Evolutionary conservation across 2,797 vertebrate genomes (phyloP).

Genomic region (Acanthopagrus latus): DNA sequence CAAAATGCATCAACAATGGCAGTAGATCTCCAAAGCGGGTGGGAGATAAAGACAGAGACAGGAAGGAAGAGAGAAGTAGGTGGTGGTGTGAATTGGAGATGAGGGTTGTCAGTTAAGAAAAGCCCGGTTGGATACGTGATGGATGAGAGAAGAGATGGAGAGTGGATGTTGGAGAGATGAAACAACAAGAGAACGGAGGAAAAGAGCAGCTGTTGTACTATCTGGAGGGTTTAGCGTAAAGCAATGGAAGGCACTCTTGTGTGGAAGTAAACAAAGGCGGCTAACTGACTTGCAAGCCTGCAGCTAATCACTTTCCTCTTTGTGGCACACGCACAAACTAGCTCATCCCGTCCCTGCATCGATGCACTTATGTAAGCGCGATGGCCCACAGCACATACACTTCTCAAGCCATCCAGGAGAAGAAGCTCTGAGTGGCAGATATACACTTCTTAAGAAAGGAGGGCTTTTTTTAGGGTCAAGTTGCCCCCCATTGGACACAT

Average conservation of each 20-base stretch:
- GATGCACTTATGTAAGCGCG: slow-evolving; percentile 42
- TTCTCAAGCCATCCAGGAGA: slow-evolving; percentile 22
- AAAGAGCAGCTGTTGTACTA: slow-evolving; percentile 51
- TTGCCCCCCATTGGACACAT: neutral
- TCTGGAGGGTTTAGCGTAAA: slow-evolving; percentile 53
- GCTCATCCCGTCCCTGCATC: slow-evolving; percentile 38
- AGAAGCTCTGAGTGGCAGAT: neutral
- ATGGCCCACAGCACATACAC: slow-evolving; percentile 26
- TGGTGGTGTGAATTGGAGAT: neutral
- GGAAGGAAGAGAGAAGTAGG: neutral
- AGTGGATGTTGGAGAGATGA: slow-evolving; percentile 9
- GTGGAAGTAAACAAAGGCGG: slow-evolving; percentile 62
- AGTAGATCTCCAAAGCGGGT: neutral
- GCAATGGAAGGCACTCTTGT: slow-evolving; percentile 59
- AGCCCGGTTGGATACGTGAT: slow-evolving; percentile 1
- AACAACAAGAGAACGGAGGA: slow-evolving; percentile 12
- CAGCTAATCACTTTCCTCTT: slow-evolving; percentile 58
- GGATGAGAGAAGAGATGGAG: neutral
- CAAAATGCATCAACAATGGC: neutral
- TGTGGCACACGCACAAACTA: slow-evolving; percentile 30
- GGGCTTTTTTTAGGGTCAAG: neutral
- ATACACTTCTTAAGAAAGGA: slow-evolving; percentile 9
- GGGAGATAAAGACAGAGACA: neutral
- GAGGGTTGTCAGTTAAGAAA: neutral
- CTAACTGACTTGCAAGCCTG: slow-evolving; percentile 71